Evolutionary conservation across 2,888 invertebrate genomes (phyloP).

Genomic region (Furcula furcula): DNA sequence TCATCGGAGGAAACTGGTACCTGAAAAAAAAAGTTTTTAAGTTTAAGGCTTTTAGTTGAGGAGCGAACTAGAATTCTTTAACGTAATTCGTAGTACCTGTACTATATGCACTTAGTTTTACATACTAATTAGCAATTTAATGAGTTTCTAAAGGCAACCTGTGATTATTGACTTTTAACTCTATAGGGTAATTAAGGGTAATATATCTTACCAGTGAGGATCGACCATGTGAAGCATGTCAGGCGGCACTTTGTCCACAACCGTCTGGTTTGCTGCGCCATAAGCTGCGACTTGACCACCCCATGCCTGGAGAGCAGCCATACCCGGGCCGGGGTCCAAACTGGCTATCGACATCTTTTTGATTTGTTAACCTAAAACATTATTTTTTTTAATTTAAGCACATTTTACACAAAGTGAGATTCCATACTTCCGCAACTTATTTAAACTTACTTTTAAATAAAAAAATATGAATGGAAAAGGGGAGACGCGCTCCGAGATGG

Average conservation of each 20-base stretch:
- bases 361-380: constrained; percentile 36
- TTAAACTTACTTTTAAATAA: constrained; percentile 47
- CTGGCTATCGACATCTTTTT: constrained; percentile 62
- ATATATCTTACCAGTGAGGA: constrained; percentile 85
- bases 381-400: too few relatives aligned
- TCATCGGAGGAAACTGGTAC: constrained; percentile 95
- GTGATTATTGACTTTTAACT: too few relatives aligned
- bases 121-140: too few relatives aligned
- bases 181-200: too few relatives aligned
- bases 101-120: too few relatives aligned
- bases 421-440: background rate
- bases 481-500: constrained; percentile 62
- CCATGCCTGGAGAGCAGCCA: constrained; percentile 74
- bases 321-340: constrained; percentile 70
- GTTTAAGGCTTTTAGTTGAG: too few relatives aligned
- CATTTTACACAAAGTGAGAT: too few relatives aligned
- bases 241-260: constrained; percentile 89
- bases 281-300: constrained; percentile 73
- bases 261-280: constrained; percentile 86
- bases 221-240: constrained; percentile 90
- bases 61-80: too few relatives aligned
- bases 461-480: too few relatives aligned
- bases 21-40: constrained; percentile 55
- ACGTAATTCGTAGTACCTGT: too few relatives aligned
- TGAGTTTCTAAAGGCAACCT: too few relatives aligned